Base-by-base conservation (phyloP, 2,113 vertebrate genomes). In the Hypanus sabinus region DNA sequence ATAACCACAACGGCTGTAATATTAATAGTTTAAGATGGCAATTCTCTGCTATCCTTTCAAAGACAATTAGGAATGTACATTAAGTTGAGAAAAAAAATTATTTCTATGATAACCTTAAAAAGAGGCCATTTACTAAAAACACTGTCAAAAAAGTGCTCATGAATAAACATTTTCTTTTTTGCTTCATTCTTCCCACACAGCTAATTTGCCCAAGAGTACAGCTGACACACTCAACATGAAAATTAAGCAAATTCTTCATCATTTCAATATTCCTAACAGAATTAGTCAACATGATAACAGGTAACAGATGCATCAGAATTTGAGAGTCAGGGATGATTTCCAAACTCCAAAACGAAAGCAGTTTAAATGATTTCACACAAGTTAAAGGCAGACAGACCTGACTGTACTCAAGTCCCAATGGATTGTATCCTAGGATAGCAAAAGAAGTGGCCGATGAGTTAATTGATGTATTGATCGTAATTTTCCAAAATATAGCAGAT, bases 221-320 rank as follows among this genome's bases (percentile, higher is more conserved):
- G 80, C 20, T 83, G 80, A 46, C 80, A 76, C 75, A 57, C 46
- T 16, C n/a, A 0, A 36, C 38, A 83, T 24, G 38, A 46, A 22
- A 46, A 55, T 55, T 83, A 55, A 55, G 22, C 38, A 83, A 46
- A 55, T 22, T 83, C 5, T 46, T n/a, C 36, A 81, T 36, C 46
- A 27, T 83, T 83, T 83, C 46, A 83, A 83, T 83, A 83, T 55
- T 57, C 46, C 20, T 83, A 83, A 83, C 20, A 83, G 80, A 83
- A 55, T 10, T 24, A 55, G 38, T 55, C 80, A 38, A 55, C 20
- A 22, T 83, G 46, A 55, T 55, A 55, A 55, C 79, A 46, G 18
- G 36, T 36, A 81, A 46, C 80, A 83, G 80, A 55, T 55, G 75
- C 38, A 55, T 46, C 80, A 22, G 22, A 83, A 83, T 36, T 36